A percentile compares a stretch with the other conserved stretches of the same genome.
Conservation (phyloP, 2,888 invertebrate genomes). For the Amorpha juglandis region DNA sequence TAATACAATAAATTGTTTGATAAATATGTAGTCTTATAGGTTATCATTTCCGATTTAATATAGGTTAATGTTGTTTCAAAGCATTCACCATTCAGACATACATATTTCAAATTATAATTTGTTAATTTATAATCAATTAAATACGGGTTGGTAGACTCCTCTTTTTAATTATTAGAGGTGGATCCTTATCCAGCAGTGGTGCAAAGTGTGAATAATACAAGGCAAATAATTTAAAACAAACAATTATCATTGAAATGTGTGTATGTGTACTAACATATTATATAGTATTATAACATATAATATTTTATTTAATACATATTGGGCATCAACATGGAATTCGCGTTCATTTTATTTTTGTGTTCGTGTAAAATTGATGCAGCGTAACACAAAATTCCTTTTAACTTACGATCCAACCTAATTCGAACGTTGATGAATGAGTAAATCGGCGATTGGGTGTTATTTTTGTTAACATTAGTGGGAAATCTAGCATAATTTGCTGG, state of each 20-base stretch:
- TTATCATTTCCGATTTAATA: neutral
- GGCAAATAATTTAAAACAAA: neutral
- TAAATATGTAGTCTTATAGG: neutral
- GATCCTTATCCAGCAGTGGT: too few relatives aligned
- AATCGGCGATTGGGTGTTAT: neutral
- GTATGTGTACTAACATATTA: too few relatives aligned
- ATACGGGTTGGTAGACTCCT: too few relatives aligned
- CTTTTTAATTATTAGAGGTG: too few relatives aligned
- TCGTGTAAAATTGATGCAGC: neutral
- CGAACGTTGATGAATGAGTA: neutral
- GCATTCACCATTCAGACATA: neutral
- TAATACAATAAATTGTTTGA: neutral
- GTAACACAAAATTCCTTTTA: neutral
- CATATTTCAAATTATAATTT: neutral
- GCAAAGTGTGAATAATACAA: too few relatives aligned
- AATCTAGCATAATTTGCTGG: neutral
- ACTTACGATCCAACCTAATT: neutral
- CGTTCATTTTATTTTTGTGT: neutral
- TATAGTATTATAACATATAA: neutral
- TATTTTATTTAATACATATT: neutral
- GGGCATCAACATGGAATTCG: neutral
- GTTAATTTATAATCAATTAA: neutral
- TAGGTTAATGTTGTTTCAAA: conserved; percentile 1
- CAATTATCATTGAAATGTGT: too few relatives aligned
- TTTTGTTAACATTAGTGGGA: neutral